phyloP scores from a whole-genome alignment of 2,113 vertebrate species.

The Solea senegalensis region DNA sequence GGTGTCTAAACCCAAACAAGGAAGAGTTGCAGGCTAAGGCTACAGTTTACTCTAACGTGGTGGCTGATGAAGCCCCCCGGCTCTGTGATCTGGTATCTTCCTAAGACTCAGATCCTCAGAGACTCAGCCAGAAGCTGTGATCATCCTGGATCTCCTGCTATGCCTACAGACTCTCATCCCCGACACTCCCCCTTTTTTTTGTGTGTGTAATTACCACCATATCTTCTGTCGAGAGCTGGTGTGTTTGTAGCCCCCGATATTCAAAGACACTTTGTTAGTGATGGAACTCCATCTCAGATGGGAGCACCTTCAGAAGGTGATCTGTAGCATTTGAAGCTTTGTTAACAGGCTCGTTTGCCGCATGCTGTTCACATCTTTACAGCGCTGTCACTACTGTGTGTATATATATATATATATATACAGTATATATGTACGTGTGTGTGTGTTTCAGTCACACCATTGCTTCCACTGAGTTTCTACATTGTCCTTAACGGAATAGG shows the following conservation, averaged over 20 bases:
- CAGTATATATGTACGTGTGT: not conserved
- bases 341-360: conserved; percentile 2
- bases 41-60: conserved; percentile 20
- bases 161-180: conserved; percentile 14
- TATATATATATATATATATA: conserved; percentile 9
- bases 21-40: conserved; percentile 4
- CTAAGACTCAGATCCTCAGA: conserved; percentile 30
- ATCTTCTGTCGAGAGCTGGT: not conserved
- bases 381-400: not conserved
- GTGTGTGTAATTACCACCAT: conserved; percentile 19
- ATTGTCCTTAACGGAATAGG: conserved; percentile 4
- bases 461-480: not conserved
- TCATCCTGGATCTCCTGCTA: conserved; percentile 33
- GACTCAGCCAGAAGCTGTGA: conserved; percentile 37
- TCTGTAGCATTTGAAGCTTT: not conserved
- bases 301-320: not conserved
- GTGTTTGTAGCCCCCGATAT: conserved; percentile 4
- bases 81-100: conserved; percentile 36
- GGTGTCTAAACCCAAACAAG: conserved; percentile 5
- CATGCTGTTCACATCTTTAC: not conserved
- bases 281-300: conserved; percentile 1
- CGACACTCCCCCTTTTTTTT: not conserved
- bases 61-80: not conserved
- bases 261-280: conserved; percentile 13
- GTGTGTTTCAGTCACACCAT: not conserved